Evolutionary conservation across 2,888 invertebrate genomes (phyloP).

Genomic region (Xestia xanthographa): DNA sequence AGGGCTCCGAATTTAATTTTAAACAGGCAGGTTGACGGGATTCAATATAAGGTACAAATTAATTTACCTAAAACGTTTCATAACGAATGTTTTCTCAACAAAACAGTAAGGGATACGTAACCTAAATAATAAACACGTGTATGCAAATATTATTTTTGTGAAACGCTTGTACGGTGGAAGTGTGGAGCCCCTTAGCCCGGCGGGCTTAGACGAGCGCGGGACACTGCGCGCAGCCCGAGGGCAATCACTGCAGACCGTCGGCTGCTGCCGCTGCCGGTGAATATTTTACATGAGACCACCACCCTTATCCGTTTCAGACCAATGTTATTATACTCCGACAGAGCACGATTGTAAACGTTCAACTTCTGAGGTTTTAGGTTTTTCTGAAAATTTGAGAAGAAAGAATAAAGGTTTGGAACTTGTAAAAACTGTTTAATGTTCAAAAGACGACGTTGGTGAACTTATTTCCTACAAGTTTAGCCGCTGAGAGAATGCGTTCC

Average conservation of each 20-base stretch:
- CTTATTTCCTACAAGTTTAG: not conserved
- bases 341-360: constrained; percentile 36
- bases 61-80: constrained; percentile 34
- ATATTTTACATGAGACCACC: constrained; percentile 60
- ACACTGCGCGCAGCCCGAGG: constrained; percentile 44
- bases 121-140: constrained; percentile 54
- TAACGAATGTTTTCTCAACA: constrained; percentile 38
- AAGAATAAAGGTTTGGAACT: not conserved
- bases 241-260: constrained; percentile 59
- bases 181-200: constrained; percentile 10
- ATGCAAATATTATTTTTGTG: constrained; percentile 58
- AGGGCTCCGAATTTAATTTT: constrained; percentile 25
- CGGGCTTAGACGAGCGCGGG: constrained; percentile 39
- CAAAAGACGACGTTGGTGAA: not conserved
- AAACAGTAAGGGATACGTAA: constrained; percentile 43
- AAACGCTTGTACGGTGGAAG: constrained; percentile 40
- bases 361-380: not conserved
- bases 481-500: too few relatives aligned
- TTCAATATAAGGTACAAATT: constrained; percentile 30
- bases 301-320: constrained; percentile 51
- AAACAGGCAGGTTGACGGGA: constrained; percentile 7
- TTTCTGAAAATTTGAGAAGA: not conserved
- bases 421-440: not conserved
- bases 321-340: constrained; percentile 46
- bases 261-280: constrained; percentile 37